Evolutionary conservation across 1,140 invertebrate species (phyloP).

Genomic region (Calephelis nemesis): DNA sequence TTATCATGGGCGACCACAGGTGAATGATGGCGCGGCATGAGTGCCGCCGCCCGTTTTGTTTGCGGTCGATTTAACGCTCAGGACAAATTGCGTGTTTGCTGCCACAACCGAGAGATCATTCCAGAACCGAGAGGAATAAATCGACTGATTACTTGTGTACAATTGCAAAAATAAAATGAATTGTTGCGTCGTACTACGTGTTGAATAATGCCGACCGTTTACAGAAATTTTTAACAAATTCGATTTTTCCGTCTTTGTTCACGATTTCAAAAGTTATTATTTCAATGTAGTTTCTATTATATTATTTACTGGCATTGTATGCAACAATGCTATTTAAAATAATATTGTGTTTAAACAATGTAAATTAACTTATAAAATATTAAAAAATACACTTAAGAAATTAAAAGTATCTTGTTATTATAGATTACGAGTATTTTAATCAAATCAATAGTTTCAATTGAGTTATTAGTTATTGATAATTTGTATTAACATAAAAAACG

Average conservation of each 20-base stretch:
- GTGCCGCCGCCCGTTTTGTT: conserved; percentile 68
- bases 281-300: too few relatives aligned
- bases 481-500: background rate
- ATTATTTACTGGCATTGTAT: too few relatives aligned
- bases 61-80: conserved; percentile 75
- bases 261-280: background rate
- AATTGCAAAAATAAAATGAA: conserved; percentile 56
- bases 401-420: too few relatives aligned
- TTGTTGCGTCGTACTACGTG: conserved; percentile 35
- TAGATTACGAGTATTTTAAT: too few relatives aligned
- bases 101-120: conserved; percentile 66
- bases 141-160: conserved; percentile 69
- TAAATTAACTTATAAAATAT: too few relatives aligned
- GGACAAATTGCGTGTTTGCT: conserved; percentile 76
- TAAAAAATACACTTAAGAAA: too few relatives aligned
- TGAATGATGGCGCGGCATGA: conserved; percentile 69
- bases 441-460: too few relatives aligned
- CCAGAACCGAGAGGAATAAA: conserved; percentile 58
- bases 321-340: too few relatives aligned
- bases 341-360: too few relatives aligned
- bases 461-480: too few relatives aligned
- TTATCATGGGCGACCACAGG: conserved; percentile 76
- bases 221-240: background rate
- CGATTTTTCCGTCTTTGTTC: background rate
- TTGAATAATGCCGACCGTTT: conserved; percentile 15